A percentile compares a stretch with the other conserved stretches of the same genome.
phyloP scores from a whole-genome alignment of 2,888 invertebrate species.

The Phasia obesa region DNA sequence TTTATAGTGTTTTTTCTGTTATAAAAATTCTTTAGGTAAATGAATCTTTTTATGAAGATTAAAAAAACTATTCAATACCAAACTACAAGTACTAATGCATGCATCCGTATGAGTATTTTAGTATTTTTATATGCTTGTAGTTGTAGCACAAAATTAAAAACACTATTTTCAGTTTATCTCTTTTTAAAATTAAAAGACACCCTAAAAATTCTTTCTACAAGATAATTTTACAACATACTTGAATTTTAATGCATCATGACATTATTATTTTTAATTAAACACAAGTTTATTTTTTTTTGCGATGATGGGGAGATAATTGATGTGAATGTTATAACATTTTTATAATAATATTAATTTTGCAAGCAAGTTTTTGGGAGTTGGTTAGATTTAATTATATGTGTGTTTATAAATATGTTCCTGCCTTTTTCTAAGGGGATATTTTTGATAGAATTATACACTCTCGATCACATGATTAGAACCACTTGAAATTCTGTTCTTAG shows the following conservation, averaged over 20 bases:
- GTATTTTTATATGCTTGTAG: neutral
- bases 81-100: conserved; percentile 13
- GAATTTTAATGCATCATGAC: conserved; percentile 58
- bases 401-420: neutral
- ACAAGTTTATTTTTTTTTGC: neutral
- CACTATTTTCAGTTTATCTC: neutral
- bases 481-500: too few relatives aligned
- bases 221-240: conserved; percentile 47
- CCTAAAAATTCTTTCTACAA: conserved; percentile 45
- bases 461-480: too few relatives aligned
- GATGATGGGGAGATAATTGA: conserved; percentile 33
- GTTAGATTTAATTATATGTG: neutral
- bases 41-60: conserved; percentile 64
- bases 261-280: conserved; percentile 64
- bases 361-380: conserved; percentile 12
- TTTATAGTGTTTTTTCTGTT: conserved; percentile 38
- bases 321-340: conserved; percentile 47
- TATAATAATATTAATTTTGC: conserved; percentile 9
- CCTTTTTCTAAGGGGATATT: neutral
- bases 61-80: conserved; percentile 29
- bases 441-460: neutral
- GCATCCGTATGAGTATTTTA: neutral
- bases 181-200: conserved; percentile 26
- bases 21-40: conserved; percentile 64
- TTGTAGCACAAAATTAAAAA: neutral